Evolutionary conservation across 2,113 vertebrate genomes (phyloP).

Genomic region (Balaeniceps rex): DNA sequence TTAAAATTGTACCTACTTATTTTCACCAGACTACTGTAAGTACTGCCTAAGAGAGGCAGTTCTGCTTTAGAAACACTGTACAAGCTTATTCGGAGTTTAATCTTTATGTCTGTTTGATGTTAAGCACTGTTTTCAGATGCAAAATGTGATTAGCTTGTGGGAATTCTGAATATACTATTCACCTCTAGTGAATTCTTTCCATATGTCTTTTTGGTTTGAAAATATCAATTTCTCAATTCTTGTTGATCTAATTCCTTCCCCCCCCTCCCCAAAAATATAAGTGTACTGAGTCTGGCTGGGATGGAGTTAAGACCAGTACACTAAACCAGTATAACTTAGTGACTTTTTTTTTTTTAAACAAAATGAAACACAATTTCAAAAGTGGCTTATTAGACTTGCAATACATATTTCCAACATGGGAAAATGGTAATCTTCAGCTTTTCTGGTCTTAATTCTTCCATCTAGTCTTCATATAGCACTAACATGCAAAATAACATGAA

Average conservation of each 20-base stretch:
- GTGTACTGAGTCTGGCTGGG: neutral
- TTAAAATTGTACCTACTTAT: neutral
- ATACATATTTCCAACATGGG: neutral
- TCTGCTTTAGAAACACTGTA: neutral
- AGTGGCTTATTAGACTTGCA: neutral
- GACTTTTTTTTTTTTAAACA: neutral
- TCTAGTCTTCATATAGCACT: neutral
- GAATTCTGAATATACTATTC: neutral
- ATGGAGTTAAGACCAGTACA: neutral
- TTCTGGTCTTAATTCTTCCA: neutral
- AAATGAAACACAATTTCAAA: neutral
- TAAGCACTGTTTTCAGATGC: neutral
- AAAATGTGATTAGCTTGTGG: conserved; percentile 7
- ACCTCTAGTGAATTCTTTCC: neutral
- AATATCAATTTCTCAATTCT: neutral
- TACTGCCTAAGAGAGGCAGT: neutral
- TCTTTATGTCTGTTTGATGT: neutral
- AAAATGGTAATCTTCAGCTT: neutral
- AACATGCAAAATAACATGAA: neutral
- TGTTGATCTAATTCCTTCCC: neutral
- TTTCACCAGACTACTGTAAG: neutral
- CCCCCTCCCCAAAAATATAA: neutral
- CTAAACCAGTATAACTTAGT: neutral
- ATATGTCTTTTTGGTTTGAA: neutral
- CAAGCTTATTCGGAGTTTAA: neutral